Evolutionary conservation across 2,888 invertebrate species (phyloP).

Genomic region (Caenorhabditis sinica): DNA sequence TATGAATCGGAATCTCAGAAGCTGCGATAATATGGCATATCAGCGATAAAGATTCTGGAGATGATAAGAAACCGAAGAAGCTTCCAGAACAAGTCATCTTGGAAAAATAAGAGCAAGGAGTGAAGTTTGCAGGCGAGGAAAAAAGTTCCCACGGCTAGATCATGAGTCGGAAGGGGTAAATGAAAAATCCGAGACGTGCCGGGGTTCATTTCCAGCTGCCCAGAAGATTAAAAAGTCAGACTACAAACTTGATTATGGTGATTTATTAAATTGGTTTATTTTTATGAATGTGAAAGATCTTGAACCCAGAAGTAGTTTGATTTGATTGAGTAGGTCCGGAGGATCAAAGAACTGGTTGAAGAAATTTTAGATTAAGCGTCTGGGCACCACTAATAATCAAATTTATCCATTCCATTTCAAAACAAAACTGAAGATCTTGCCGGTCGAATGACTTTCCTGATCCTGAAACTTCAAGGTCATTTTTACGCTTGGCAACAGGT

Average conservation of each 20-base stretch:
- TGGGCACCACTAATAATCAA: too few species aligned
- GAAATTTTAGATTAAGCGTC: too few species aligned
- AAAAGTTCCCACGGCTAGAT: constrained; percentile 1
- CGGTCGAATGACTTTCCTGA: too few species aligned
- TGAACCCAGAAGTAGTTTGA: constrained; percentile 7
- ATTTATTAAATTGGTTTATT: background rate
- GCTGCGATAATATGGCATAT: constrained; percentile 13
- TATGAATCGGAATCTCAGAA: constrained; percentile 6
- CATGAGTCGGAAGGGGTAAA: background rate
- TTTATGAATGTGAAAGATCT: background rate
- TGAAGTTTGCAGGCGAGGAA: background rate
- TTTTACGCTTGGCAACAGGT: background rate
- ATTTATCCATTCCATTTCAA: too few species aligned
- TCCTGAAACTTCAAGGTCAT: background rate
- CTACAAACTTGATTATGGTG: background rate
- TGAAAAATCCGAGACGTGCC: background rate
- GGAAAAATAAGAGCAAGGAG: background rate
- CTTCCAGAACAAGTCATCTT: constrained; percentile 12
- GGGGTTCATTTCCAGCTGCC: background rate
- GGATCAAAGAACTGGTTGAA: background rate
- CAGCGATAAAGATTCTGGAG: background rate
- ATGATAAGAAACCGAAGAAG: background rate
- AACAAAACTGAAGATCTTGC: too few species aligned
- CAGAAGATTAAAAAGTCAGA: constrained; percentile 8
- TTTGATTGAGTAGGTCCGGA: background rate